These are phyloP conservation scores for Tor tambroides DNA, from an alignment of 2,113 vertebrate genomes.

Conservation along the genomic window DNA sequence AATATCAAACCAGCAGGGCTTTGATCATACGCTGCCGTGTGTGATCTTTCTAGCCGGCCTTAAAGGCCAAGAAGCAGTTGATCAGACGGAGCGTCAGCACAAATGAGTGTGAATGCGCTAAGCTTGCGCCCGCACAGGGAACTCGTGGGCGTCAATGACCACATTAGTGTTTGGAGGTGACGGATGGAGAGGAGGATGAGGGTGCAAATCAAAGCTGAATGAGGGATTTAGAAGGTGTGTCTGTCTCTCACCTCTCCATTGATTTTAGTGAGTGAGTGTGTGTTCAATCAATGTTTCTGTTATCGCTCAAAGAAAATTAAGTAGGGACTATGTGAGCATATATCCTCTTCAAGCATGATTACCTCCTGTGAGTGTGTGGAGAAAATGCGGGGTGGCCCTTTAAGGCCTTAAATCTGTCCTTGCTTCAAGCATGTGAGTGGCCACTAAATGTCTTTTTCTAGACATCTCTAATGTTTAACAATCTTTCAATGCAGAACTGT, in stretches of 20 bases:
- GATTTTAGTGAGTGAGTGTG: conserved; percentile 20
- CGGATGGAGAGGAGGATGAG: not conserved
- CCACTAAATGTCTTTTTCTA: not conserved
- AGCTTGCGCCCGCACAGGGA: not conserved
- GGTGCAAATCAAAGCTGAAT: conserved; percentile 17
- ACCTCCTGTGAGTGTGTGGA: conserved; percentile 1
- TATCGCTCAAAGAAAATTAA: conserved; percentile 26
- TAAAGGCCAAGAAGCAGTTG: not conserved
- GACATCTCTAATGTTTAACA: not conserved
- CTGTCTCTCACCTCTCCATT: conserved; percentile 37
- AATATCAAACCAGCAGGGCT: not conserved
- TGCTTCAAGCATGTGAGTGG: not conserved
- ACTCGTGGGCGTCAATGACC: not conserved
- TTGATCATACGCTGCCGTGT: conserved; percentile 14
- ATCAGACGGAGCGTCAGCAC: not conserved
- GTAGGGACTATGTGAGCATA: conserved; percentile 3
- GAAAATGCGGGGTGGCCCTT: not conserved
- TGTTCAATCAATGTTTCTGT: conserved; percentile 32
- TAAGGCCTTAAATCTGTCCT: not conserved
- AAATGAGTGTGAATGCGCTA: conserved; percentile 3
- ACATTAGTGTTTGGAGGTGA: conserved; percentile 1
- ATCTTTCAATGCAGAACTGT: not conserved
- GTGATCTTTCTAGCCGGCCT: not conserved
- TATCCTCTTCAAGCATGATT: not conserved
- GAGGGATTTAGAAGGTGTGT: conserved; percentile 27